A percentile compares a stretch with the other conserved stretches of the same genome.
phyloP scores from a whole-genome alignment of 2,113 vertebrate species.

The Pluvianellus socialis region DNA sequence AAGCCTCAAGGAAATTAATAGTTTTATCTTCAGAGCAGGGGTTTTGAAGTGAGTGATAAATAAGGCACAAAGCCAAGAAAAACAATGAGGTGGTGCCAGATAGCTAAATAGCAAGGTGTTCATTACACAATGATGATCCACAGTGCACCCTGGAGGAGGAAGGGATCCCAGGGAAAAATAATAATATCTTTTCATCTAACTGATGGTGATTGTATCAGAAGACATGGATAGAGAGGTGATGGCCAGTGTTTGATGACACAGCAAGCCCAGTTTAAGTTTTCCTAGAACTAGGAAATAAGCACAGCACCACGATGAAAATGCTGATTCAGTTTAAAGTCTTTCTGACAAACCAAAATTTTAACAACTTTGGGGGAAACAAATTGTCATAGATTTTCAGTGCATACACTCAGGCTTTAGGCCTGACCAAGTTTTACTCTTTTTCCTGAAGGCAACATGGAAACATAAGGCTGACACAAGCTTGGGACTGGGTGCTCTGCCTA shows the following conservation, averaged over 20 bases:
- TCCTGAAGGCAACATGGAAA: neutral
- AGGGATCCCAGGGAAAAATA: neutral
- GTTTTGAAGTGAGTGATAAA: neutral
- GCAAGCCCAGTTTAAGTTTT: neutral
- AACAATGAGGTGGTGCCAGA: neutral
- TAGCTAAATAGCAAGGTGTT: neutral
- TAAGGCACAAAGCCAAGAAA: slow-evolving; percentile 30
- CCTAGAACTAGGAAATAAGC: neutral
- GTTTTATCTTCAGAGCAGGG: neutral
- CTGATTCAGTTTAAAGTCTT: neutral
- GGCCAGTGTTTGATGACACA: neutral
- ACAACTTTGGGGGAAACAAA: neutral
- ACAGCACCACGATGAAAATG: neutral
- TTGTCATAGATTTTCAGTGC: neutral
- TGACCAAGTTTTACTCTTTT: neutral
- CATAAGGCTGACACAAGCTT: neutral
- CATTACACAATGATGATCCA: neutral
- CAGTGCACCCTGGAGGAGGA: neutral
- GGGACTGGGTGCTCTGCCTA: neutral
- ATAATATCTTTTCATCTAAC: neutral
- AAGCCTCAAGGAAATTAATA: neutral
- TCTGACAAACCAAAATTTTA: neutral
- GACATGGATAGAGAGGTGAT: neutral
- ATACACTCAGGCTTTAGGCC: neutral
- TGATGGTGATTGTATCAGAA: neutral